Evolutionary conservation across 2,797 vertebrate species (phyloP), one percentile per base, ranked within the genome.

Genomic region (Argyrosomus regius): DNA sequence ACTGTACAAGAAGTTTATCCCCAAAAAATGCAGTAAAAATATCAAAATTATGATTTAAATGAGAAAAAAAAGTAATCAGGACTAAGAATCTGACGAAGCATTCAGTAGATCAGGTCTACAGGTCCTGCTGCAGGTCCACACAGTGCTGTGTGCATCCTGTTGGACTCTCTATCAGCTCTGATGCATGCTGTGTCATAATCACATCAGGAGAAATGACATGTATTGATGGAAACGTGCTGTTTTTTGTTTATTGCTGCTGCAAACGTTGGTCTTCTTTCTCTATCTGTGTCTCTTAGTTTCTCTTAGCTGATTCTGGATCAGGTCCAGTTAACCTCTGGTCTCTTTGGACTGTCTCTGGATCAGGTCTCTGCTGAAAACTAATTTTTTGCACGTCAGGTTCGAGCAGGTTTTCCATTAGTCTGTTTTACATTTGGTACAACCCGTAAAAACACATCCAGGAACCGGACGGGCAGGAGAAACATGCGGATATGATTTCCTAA

Each of bases 341-440:
- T 3, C 22, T 18, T 17, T 1, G 1, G 1, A 56, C 41, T 18
- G 60, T 14, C n/a, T 18, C 45, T 1, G 0, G 31, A 52, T 65
- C 24, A 49, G 43, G 9, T 49, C 35, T n/a, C 8, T 26, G 17
- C 48, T 57, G 11, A 24, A 75, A 16, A 49, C 49, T 0, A 10
- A 12, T 12, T 63, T 49, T 63, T 16, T 71, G 45, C 52, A 39
- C 7, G 3, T 58, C 69, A 50, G 63, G 35, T 66, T 39, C 31
- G 24, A 52, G 59, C 7, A 3, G 6, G 20, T 53, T 49, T 48
- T 63, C 35, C 24, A 45, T 24, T 18, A 31, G 31, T 45, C 18
- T 35, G 43, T 54, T 53, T 26, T n/a, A 17, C 16, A 50, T n/a
- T 11, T 9, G 11, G 24, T 20, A 3, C 20, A 28, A 13, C 17